These are phyloP conservation scores for Drosophila trichaetosa DNA, from an alignment of 2,888 invertebrate species.

Conservation along the genomic window DNA sequence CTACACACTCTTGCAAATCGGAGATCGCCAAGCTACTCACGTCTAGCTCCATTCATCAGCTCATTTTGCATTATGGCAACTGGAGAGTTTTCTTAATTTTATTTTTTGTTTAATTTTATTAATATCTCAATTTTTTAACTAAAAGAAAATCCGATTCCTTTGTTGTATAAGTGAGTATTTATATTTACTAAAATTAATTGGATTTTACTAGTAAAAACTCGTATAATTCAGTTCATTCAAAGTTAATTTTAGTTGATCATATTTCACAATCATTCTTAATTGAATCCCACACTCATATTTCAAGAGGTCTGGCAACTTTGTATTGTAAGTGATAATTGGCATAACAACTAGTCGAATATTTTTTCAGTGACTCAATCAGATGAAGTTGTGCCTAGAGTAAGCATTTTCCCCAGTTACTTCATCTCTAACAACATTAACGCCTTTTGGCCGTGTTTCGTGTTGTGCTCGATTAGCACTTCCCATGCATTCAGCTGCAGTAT, in stretches of 20 bases:
- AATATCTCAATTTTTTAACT: too few relatives aligned
- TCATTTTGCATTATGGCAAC: too few relatives aligned
- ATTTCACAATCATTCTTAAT: neutral
- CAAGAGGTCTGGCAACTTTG: neutral
- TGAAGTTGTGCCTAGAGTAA: constrained; percentile 10
- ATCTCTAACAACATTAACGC: constrained; percentile 18
- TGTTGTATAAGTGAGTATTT: neutral
- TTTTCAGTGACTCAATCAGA: constrained; percentile 18
- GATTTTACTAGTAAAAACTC: too few relatives aligned
- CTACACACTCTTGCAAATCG: neutral
- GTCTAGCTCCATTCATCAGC: too few relatives aligned
- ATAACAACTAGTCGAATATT: constrained; percentile 26
- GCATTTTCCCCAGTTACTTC: constrained; percentile 21
- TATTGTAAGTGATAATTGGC: constrained; percentile 27
- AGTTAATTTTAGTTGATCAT: neutral
- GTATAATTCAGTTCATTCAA: neutral
- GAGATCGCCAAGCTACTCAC: too few relatives aligned
- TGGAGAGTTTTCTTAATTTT: neutral
- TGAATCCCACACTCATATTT: constrained; percentile 7
- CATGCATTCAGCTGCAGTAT: constrained; percentile 52
- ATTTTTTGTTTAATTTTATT: too few relatives aligned
- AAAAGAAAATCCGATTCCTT: neutral
- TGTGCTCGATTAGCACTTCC: constrained; percentile 76
- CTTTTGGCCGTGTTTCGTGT: constrained; percentile 63
- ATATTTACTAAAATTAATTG: too few relatives aligned